Conservation (phyloP, 2,888 invertebrate species). For the Apomyelois bistriatella region DNA sequence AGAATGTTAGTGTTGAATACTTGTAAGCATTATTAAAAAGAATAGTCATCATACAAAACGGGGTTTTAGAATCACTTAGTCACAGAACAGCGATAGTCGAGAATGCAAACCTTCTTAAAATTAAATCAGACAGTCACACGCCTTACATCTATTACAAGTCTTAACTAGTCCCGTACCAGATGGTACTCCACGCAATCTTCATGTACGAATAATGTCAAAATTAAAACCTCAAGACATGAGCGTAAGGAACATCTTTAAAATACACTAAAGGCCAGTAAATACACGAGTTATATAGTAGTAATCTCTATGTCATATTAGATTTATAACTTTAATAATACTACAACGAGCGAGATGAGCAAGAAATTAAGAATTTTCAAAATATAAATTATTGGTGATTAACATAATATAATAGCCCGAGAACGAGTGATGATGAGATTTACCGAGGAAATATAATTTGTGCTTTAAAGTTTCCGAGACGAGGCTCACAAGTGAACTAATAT, state of each 20-base stretch:
- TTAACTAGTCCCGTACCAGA: constrained; percentile 56
- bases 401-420: constrained; percentile 36
- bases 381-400: constrained; percentile 30
- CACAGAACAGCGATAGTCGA: constrained; percentile 45
- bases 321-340: constrained; percentile 59
- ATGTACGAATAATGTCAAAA: constrained; percentile 38
- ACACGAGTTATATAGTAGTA: constrained; percentile 64
- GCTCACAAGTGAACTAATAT: constrained; percentile 43
- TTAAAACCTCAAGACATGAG: constrained; percentile 42
- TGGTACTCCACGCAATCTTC: constrained; percentile 48
- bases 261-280: constrained; percentile 71
- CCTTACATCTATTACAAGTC: constrained; percentile 50
- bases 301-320: constrained; percentile 68
- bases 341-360: constrained; percentile 67
- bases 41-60: constrained; percentile 32
- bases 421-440: constrained; percentile 20
- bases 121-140: constrained; percentile 63
- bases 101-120: constrained; percentile 43
- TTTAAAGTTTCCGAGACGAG: constrained; percentile 32
- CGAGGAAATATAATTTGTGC: constrained; percentile 29
- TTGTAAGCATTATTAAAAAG: constrained; percentile 1
- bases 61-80: constrained; percentile 58
- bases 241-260: constrained; percentile 56
- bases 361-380: constrained; percentile 41
- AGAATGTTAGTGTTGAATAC: constrained; percentile 12